Evolutionary conservation across 2,888 invertebrate species (phyloP), one percentile per base, ranked within the genome.

Genomic region (Dione vanillae): DNA sequence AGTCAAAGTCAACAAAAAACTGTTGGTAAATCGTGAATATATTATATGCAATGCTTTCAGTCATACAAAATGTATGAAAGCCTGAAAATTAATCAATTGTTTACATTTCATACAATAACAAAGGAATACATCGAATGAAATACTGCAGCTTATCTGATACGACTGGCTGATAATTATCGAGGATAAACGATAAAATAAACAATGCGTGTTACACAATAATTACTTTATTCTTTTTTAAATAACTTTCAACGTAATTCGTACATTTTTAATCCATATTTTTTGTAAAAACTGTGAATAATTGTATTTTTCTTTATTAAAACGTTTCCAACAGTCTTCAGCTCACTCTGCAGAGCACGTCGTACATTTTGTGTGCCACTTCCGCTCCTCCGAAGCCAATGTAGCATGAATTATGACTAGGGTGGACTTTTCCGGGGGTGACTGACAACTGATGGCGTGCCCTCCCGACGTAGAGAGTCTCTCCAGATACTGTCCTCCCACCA

Each of bases 381-480:
- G 83, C 81, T 0, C 93, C 93, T 12, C 82, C 88, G 67, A 93
- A 92, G 0, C 86, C 86, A 10, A 93, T 93, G 70, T 90, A 92
- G 66, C 92, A 92, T 11, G 85, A 80, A 41, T 87, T 85, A 64
- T 90, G 90, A 67, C 90, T 90, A 0, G 92, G 92, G 5, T 92
- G 91, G 8, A 95, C 84, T 78, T 95, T 95, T 11, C 95, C 95
- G 2, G 95, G 94, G 6, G 95, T 93, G 10, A 94, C 82, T 0
- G 94, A 94, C 10, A 94, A 87, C 80, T 94, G 94, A 79, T 95
- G 94, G 47, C 89, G 85, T 0, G 94, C 94, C 74, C 95, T 87
- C 0, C 94, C 95, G 0, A 95, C 90, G 78, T 94, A 95, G 16
- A 95, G 76, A 5, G 90, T 88, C 78, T 94, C 94, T 6, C 94